Base-by-base conservation (phyloP, 2,797 vertebrate genomes). In the Pipistrellus nathusii region DNA sequence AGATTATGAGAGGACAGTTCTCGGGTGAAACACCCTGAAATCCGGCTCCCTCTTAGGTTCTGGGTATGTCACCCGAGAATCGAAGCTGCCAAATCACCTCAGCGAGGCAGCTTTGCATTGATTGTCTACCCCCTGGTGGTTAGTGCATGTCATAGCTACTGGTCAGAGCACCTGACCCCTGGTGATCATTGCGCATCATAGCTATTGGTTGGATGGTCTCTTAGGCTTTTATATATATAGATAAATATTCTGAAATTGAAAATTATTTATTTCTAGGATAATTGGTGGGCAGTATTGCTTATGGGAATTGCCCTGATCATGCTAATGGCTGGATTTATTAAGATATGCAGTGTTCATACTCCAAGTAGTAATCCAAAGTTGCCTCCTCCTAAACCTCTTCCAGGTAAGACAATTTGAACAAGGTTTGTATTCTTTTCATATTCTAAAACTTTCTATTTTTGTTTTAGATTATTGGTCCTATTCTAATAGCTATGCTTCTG, bases 321-420 rank as follows among this genome's bases (percentile, higher is more conserved):
- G 99, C 95, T 99, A 90, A 99, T 99, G 99, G 99, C 99, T 66
- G 99, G 99, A 64, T 99, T 99, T 98, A 99, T 99, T 97, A 99
- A 99, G 98, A 99, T 99, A 98, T 99, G 99, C 98, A 99, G 99
- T 81, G 99, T 99, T 94, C 99, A 99, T 97, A 99, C 99, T n/a
- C 99, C 99, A 68, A 99, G 99, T 98, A 99, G 99, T 98, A 99
- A 99, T 97, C 99, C 99, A 96, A 99, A 99, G 98, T 98, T 99
- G 97, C 99, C 99, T 83, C 99, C 99, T 95, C 99, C 98, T 86
- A 99, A 99, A 98, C 99, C 99, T 88, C 99, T 99, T 97, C 99
- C 99, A 98, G 99, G 99, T 99, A 97, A 98, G 99, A 87, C 6
- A 17, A 0, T 72, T 76, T 76, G 38, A 78, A 38, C 38, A 64